Base-by-base conservation (phyloP, 2,888 invertebrate species). In the Agrotis clavis region DNA sequence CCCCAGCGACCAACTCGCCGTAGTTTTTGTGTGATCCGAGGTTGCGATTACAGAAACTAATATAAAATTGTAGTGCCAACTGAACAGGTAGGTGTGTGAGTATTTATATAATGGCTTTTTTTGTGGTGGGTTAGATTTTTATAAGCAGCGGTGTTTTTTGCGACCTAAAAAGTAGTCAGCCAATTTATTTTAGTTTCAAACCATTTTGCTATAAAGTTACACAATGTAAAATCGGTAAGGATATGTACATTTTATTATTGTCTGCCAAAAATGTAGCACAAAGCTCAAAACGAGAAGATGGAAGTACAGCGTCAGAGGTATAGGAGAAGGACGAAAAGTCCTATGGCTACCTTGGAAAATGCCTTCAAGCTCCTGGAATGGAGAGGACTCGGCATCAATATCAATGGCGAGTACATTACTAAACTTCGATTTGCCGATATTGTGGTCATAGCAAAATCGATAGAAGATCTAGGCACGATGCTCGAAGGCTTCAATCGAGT, bases 11-110 rank as follows among this genome's bases (percentile, higher is more conserved):
- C 75, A 72, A 87, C 83, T 88, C 85, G 69, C 77, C 64, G 77
- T 79, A 86, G 87, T 90, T 90, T 90, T 90, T 90, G 86, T 84
- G 74, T 76, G 82, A 83, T 83, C 72, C 72, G 67, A 75, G 76
- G 75, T 79, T 77, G 76, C 84, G 79, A 82, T 86, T 87, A 84
- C 79, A 71, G 74, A 81, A 85, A 84, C 81, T 83, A 81, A 81
- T 84, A 84, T 82, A 85, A 87, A 87, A 88, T 83, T 83, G 73
- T 80, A 75, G 74, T 62, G 77, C 71, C 72, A 54, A 72, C 71
- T 47, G 25, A 73, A 72, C 51, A 60, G 19, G 54, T 56, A 71
- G 25, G 54, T 61, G 69, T 70, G 54, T 54, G 35, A 25, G 18
- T 54, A 47, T 60, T 65, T 63, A 41, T n/a, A 48, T 59, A 61